Evolutionary conservation across 2,888 invertebrate genomes (phyloP), one percentile per base, ranked within the genome.

Genomic region (Fabriciana adippe): DNA sequence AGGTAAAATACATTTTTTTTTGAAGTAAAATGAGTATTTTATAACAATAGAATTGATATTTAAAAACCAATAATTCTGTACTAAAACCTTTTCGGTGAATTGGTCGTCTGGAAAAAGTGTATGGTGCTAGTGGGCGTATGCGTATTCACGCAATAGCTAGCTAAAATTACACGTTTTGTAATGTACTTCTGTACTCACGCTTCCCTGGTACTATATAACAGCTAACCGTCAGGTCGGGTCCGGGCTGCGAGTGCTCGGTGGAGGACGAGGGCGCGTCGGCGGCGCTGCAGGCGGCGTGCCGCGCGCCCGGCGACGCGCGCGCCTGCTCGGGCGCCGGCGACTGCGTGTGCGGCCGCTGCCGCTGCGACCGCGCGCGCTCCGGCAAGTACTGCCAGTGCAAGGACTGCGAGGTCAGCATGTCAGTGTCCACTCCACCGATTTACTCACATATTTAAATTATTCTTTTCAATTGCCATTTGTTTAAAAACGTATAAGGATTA

Each of bases 341-440:
- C 73, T 98, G 98, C 81, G 88, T 94, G 55, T 98, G 97, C 80
- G 96, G 97, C 47, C 87, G 86, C 67, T 98, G 97, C 81, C 86
- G 88, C 31, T 97, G 97, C 80, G 94, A 95, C 78, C 75, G 78
- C 0, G 94, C 94, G 1, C 94, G 85, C 75, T 89, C 79, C 62
- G 95, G 95, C 16, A 85, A 89, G 26, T 95, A 87, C 79, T 95
- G 95, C 76, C 94, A 95, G 81, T 95, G 95, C 79, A 88, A 88
- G 53, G 86, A 92, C 1, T 95, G 95, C 74, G 88, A 91, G 53
- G 84, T 87, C 18, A 91, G 86, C 74, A 71, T 82, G 94, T 94
- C 72, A 84, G 88, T 85, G 21, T 35, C 14, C n/a, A 6, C n/a
- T n/a, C n/a, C n/a, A n/a, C n/a, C 26, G 5, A 4, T 26, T 0